A percentile compares a stretch with the other conserved stretches of the same genome.
Conservation (phyloP, 2,888 invertebrate species). For the Nemurella pictetii region DNA sequence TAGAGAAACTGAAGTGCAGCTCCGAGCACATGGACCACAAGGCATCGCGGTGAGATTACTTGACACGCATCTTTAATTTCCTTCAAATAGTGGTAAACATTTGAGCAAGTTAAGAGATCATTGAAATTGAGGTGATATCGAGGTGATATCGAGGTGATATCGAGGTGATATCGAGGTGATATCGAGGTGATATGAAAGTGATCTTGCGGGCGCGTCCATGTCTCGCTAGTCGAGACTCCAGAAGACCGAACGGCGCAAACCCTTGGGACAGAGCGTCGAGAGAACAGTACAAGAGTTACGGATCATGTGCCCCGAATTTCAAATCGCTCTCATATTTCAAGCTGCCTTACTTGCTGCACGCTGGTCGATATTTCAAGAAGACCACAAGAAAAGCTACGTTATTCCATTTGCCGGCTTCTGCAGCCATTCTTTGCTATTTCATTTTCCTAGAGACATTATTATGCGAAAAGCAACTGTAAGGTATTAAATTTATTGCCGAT, state of each 20-base stretch:
- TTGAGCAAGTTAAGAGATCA: too few relatives aligned
- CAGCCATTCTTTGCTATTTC: neutral
- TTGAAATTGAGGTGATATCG: too few relatives aligned
- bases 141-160: too few relatives aligned
- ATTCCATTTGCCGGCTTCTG: neutral
- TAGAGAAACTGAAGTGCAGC: too few relatives aligned
- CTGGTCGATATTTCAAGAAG: constrained; percentile 32
- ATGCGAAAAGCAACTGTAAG: constrained; percentile 18
- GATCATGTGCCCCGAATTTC: constrained; percentile 34
- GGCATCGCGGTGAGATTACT: too few relatives aligned
- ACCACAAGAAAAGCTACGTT: constrained; percentile 13
- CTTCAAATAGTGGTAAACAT: too few relatives aligned
- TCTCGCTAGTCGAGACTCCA: too few relatives aligned
- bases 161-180: too few relatives aligned
- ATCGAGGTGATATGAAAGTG: too few relatives aligned
- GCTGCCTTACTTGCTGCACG: neutral
- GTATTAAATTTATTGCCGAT: constrained; percentile 23
- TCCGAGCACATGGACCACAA: too few relatives aligned
- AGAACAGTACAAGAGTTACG: constrained; percentile 26
- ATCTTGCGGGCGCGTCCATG: too few relatives aligned
- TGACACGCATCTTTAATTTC: too few relatives aligned
- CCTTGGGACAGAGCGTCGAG: neutral
- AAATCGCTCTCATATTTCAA: constrained; percentile 37
- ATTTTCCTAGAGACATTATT: constrained; percentile 7
- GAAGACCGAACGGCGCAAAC: neutral